Evolutionary conservation across 1,140 invertebrate species (phyloP).

Genomic region (Lordiphosa mommai): DNA sequence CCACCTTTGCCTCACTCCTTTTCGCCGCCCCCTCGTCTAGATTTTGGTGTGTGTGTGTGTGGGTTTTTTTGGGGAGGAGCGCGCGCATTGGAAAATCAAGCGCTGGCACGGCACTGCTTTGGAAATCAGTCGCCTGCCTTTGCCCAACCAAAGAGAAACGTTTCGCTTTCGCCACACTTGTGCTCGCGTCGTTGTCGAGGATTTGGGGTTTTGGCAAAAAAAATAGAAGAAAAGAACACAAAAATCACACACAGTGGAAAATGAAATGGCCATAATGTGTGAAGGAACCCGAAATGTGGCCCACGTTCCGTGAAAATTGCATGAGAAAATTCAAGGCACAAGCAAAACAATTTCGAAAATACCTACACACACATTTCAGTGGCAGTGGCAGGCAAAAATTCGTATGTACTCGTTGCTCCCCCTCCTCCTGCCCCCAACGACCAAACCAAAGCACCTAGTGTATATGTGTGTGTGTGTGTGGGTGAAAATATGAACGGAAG

Average conservation of each 20-base stretch:
- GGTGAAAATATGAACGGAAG: constrained; percentile 45
- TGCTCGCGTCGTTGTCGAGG: constrained; percentile 58
- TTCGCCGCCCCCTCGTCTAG: constrained; percentile 1
- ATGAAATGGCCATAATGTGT: constrained; percentile 59
- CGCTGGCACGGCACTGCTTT: constrained; percentile 49
- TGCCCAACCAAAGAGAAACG: constrained; percentile 61
- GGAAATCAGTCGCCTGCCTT: constrained; percentile 55
- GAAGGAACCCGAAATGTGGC: constrained; percentile 34
- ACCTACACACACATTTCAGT: constrained; percentile 62
- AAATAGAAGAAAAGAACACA: constrained; percentile 45
- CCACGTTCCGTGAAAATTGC: constrained; percentile 18
- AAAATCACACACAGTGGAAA: constrained; percentile 31
- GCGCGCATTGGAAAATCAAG: constrained; percentile 55
- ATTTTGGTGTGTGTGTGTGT: not conserved
- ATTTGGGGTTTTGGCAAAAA: constrained; percentile 63
- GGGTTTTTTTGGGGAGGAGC: constrained; percentile 39
- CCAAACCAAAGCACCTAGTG: constrained; percentile 27
- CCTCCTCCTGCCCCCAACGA: constrained; percentile 6
- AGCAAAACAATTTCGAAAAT: constrained; percentile 49
- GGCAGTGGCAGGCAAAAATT: constrained; percentile 54
- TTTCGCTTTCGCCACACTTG: constrained; percentile 45
- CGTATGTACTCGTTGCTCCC: constrained; percentile 74
- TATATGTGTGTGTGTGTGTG: constrained; percentile 9
- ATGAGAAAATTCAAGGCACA: constrained; percentile 31
- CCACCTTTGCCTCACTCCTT: constrained; percentile 27